Evolutionary conservation across 2,113 vertebrate genomes (phyloP), one percentile per base, ranked within the genome.

Genomic region (Carassius gibelio): DNA sequence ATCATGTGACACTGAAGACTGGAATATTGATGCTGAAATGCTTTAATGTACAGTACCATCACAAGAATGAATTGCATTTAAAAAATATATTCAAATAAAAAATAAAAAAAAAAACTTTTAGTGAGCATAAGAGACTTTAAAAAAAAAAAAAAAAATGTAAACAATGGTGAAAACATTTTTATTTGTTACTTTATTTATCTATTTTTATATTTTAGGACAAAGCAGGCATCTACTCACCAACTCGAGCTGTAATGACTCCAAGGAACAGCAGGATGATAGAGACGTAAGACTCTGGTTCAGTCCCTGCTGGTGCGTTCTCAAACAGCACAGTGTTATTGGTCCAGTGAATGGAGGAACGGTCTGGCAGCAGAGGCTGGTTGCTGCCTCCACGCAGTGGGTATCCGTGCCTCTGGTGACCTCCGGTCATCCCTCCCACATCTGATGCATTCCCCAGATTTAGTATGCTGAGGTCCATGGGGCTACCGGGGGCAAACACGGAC

Each of bases 281-380:
- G 86, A 93, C 85, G 26, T 94, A 96, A 57, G 94, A 96, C 38
- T 96, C 93, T 0, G 95, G 94, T 1, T 88, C 87, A 9, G 90
- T 87, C 4, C 90, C 91, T 1, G 92, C 89, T 19, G 93, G 94
- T 30, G 94, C 87, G 15, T 94, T 94, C 57, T 95, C 94, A 88
- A 94, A 94, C 50, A 96, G 91, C 85, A 95, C 93, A 0, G 93
- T 96, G 89, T 93, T 96, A 89, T 96, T 96, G 91, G 95, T 95
- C 95, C 95, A 96, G 89, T 96, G 94, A 85, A 95, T 95, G 84
- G 95, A 95, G 42, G 93, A 96, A 59, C 89, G 89, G 85, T 95
- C 94, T 0, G 93, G 94, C 38, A 96, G 91, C 85, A 96, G 90
- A 9, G 94, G 94, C 87, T 95, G 94, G 87, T 95, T 96, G 85